Conservation (phyloP, 2,113 vertebrate genomes). For the Scophthalmus maximus region DNA sequence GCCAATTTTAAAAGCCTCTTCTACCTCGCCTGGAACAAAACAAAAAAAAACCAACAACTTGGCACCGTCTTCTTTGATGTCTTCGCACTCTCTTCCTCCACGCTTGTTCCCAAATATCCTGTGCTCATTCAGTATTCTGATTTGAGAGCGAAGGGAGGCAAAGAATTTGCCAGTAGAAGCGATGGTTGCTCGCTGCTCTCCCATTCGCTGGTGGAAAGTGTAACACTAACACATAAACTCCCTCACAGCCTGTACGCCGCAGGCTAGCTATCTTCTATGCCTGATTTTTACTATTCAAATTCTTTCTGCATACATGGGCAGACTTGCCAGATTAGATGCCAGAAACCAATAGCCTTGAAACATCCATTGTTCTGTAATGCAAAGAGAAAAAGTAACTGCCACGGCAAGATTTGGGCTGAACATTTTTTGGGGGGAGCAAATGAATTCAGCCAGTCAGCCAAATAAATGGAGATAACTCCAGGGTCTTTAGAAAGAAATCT, state of each 20-base stretch:
- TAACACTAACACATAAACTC: slow-evolving; percentile 33
- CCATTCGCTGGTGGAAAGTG: slow-evolving; percentile 17
- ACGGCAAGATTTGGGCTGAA: background rate
- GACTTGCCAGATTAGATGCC: background rate
- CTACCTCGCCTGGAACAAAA: slow-evolving; percentile 5
- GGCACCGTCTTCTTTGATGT: slow-evolving; percentile 59
- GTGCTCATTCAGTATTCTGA: slow-evolving; percentile 45
- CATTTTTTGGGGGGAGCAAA: background rate
- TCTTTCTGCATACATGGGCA: background rate
- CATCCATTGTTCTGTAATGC: background rate
- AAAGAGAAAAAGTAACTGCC: background rate
- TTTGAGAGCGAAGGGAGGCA: slow-evolving; percentile 5
- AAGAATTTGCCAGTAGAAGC: too few species aligned
- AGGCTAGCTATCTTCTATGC: background rate
- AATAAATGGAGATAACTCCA: too few species aligned
- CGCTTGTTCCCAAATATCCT: slow-evolving; percentile 38
- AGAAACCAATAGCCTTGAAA: background rate
- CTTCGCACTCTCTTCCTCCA: slow-evolving; percentile 22
- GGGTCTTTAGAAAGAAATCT: slow-evolving; percentile 18
- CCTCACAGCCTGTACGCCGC: background rate
- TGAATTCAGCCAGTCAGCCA: too few species aligned
- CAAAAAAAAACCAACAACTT: slow-evolving; percentile 13
- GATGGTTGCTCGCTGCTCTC: background rate
- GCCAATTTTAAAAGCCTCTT: slow-evolving; percentile 30
- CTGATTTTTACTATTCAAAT: background rate